phyloP scores from a whole-genome alignment of 2,113 vertebrate species.

The Baryphthengus martii region DNA sequence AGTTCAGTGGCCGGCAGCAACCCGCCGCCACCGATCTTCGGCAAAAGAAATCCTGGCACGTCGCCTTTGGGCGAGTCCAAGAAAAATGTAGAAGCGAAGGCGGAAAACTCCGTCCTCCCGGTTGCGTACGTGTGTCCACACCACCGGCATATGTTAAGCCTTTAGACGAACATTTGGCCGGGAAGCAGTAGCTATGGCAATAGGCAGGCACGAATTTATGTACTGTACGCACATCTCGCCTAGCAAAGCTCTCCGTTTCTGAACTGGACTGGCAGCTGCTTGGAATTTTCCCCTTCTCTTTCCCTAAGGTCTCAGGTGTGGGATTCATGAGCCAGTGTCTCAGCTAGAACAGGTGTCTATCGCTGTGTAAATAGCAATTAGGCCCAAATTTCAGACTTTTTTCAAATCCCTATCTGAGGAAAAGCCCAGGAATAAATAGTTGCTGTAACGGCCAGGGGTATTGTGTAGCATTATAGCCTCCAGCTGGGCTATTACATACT shows the following conservation, averaged over 20 bases:
- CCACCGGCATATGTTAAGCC: constrained; percentile 44
- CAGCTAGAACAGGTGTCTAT: constrained; percentile 89
- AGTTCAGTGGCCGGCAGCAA: neutral
- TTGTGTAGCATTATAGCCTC: constrained; percentile 85
- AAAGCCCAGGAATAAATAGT: constrained; percentile 88
- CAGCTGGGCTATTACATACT: constrained; percentile 89
- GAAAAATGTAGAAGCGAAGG: neutral
- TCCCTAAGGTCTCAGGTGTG: constrained; percentile 93
- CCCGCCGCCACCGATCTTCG: neutral
- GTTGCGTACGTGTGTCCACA: constrained; percentile 28
- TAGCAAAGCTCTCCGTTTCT: constrained; percentile 62
- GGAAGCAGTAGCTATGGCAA: constrained; percentile 57
- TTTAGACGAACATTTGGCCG: constrained; percentile 58
- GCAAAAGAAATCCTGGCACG: constrained; percentile 22
- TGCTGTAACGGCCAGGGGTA: constrained; percentile 84
- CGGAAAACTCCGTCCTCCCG: constrained; percentile 12
- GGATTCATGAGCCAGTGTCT: constrained; percentile 84
- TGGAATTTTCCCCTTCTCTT: constrained; percentile 83
- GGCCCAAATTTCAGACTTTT: constrained; percentile 87
- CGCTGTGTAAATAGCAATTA: constrained; percentile 93
- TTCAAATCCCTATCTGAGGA: constrained; percentile 85
- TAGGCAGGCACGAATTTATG: neutral
- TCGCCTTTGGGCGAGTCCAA: neutral
- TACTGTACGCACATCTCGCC: constrained; percentile 53
- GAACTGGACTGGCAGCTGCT: constrained; percentile 80